Base-by-base conservation (phyloP, 1,140 invertebrate species). In the Bombus soroeensis region DNA sequence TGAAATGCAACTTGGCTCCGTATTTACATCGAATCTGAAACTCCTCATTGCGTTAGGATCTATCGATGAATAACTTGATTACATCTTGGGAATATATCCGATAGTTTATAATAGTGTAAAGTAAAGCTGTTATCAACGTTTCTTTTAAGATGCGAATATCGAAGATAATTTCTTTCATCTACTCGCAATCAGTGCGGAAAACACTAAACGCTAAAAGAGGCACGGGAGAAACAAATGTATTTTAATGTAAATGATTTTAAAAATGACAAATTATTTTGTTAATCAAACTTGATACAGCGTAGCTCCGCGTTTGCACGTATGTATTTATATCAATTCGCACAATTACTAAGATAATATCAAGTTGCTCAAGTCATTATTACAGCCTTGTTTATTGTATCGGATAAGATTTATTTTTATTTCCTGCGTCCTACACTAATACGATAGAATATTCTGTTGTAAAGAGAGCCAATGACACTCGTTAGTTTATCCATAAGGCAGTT, bases 61-160 rank as follows among this genome's bases (percentile, higher is more conserved):
- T 85, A 78, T 80, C 83, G 76, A 34, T n/a, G n/a, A 53, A 77
- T 80, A 85, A 72, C 13, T 80, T 32, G 68, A 85, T 85, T 79
- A 41, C 32, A 64, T 79, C 68, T 59, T 62, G 25, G 2, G 66
- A 64, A 47, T n/a, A 80, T 72, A 72, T 68, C 15, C 32, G 66
- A 72, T 80, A 62, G 32, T 53, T 47, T 53, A 34, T 79, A 37
- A 71, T 37, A 57, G n/a, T 9, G 34, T n/a, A 53, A 59, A 34
- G 34, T n/a, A 53, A 59, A 34, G 32, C 41, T 39, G 25, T 32
- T 28, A 66, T n/a, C 47, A 28, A 22, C 12, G 39, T 75, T 82
- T 41, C 25, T 34, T 83, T 47, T 22, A 3, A 32, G 43, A 18
- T 32, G 10, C 18, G 68, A 43, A 62, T 41, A 62, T 10, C 5